These are phyloP conservation scores for Toxostoma redivivum DNA, from an alignment of 2,113 vertebrate genomes.

Conservation along the genomic window DNA sequence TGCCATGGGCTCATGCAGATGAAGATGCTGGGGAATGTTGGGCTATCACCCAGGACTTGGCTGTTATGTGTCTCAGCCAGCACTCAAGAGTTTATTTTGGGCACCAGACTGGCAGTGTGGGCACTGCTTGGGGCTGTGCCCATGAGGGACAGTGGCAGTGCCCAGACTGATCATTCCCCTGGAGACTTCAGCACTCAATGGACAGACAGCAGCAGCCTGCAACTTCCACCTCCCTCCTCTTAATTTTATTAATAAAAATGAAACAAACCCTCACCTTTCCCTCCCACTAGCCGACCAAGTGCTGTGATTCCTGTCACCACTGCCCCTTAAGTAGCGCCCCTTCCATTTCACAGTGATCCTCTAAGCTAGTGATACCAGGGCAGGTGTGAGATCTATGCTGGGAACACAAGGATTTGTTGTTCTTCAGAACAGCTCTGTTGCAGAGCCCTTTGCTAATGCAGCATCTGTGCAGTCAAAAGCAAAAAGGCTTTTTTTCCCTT, in stretches of 20 bases:
- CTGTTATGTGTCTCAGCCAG: rapidly evolving
- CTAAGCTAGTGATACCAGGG: background rate
- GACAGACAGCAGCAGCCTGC: background rate
- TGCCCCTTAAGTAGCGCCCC: background rate
- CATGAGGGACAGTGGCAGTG: rapidly evolving
- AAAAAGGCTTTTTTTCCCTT: background rate
- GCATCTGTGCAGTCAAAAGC: background rate
- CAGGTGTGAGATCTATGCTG: background rate
- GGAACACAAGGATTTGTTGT: background rate
- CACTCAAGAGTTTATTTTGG: background rate
- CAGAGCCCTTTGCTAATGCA: background rate
- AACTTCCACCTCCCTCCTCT: background rate
- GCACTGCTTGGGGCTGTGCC: background rate
- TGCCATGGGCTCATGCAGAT: rapidly evolving
- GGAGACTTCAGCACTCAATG: background rate
- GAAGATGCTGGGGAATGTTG: background rate
- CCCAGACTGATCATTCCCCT: background rate
- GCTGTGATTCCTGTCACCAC: background rate
- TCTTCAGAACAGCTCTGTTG: background rate
- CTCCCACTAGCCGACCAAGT: background rate
- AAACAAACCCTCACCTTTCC: background rate
- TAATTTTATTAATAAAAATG: background rate
- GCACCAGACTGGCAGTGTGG: background rate
- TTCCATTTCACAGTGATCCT: background rate
- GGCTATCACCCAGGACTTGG: background rate